A percentile compares a stretch with the other conserved stretches of the same genome.
These are phyloP conservation scores for Drosophila malerkotliana DNA, from an alignment of 1,140 invertebrate species.

Conservation along the genomic window DNA sequence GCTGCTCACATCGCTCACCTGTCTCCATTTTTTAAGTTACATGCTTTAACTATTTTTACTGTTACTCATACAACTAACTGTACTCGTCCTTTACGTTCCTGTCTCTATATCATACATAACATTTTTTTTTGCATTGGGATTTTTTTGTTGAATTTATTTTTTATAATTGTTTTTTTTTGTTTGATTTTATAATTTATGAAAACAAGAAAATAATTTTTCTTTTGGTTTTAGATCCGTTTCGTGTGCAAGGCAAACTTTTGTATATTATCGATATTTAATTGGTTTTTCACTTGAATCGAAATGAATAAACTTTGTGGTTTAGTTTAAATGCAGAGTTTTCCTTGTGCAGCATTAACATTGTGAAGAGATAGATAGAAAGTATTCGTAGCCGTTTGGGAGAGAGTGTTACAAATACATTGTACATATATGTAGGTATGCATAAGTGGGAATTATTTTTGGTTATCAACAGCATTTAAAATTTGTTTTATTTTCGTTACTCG, in stretches of 20 bases:
- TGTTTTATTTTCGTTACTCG: conserved; percentile 41
- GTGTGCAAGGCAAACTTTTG: conserved; percentile 54
- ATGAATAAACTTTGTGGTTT: conserved; percentile 67
- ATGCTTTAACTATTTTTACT: conserved; percentile 78
- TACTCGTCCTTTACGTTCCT: conserved; percentile 56
- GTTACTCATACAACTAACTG: conserved; percentile 72
- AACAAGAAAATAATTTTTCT: conserved; percentile 38
- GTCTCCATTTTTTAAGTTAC: conserved; percentile 69
- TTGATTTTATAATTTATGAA: conserved; percentile 40
- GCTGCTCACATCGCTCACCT: conserved; percentile 31
- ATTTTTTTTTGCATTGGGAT: conserved; percentile 28
- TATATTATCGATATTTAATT: conserved; percentile 39
- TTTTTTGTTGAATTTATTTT: conserved; percentile 40
- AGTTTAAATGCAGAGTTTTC: conserved; percentile 81
- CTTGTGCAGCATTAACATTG: conserved; percentile 83
- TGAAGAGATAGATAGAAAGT: conserved; percentile 68
- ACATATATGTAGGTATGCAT: conserved; percentile 17
- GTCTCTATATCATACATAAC: conserved; percentile 71
- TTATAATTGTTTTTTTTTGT: conserved; percentile 23
- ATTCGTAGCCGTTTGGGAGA: conserved; percentile 54
- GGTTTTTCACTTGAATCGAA: conserved; percentile 57
- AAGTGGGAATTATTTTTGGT: conserved; percentile 65
- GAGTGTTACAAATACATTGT: conserved; percentile 41
- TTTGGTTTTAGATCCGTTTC: conserved; percentile 28
- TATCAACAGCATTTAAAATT: conserved; percentile 68